A percentile compares a stretch with the other conserved stretches of the same genome.
Conservation (phyloP, 1,140 invertebrate species). For the Drosophila kurseongensis region DNA sequence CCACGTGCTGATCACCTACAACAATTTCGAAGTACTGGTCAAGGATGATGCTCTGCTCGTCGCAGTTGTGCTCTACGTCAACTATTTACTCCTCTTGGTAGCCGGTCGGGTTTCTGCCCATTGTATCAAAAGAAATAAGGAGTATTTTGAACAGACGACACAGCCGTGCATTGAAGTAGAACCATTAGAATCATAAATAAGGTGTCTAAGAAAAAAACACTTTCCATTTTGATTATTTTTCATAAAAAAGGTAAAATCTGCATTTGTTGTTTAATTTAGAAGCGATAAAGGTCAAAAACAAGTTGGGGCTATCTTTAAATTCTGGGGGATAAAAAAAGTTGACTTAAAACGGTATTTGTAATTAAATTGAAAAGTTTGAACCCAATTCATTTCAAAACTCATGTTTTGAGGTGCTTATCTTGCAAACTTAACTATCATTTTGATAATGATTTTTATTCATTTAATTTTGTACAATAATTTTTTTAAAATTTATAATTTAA, state of each 20-base stretch:
- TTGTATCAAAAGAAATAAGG: not conserved
- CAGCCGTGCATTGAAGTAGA: too few relatives aligned
- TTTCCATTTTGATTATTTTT: not conserved
- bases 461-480: too few relatives aligned
- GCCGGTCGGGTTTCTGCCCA: not conserved
- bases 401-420: too few relatives aligned
- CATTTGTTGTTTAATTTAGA: not conserved
- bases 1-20: constrained; percentile 30
- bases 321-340: too few relatives aligned
- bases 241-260: not conserved
- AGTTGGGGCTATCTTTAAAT: too few relatives aligned
- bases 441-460: too few relatives aligned
- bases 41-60: constrained; percentile 27
- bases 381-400: too few relatives aligned
- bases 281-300: too few relatives aligned
- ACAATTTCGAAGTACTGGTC: constrained; percentile 9
- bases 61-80: constrained; percentile 41
- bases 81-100: constrained; percentile 43
- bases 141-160: not conserved
- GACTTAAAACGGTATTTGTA: too few relatives aligned
- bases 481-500: too few relatives aligned
- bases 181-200: not conserved
- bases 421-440: too few relatives aligned
- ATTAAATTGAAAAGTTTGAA: too few relatives aligned
- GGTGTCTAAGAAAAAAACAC: not conserved